Evolutionary conservation across 2,113 vertebrate species (phyloP).

Genomic region (Albula goreensis): DNA sequence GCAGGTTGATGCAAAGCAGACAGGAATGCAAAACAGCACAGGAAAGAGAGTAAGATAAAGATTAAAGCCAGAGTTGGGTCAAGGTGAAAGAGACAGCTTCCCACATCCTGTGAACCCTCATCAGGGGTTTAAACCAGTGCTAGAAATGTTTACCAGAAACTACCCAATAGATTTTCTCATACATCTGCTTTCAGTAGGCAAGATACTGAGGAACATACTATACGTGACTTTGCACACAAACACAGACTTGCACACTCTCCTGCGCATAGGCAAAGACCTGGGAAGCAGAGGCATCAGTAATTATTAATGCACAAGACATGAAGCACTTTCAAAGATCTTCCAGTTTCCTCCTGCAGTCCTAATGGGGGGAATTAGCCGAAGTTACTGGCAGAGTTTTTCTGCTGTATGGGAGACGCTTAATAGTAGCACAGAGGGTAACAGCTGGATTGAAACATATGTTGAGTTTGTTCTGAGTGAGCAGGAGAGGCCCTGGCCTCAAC

Average conservation of each 20-base stretch:
- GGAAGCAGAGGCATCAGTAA: neutral
- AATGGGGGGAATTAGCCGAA: neutral
- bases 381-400: neutral
- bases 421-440: neutral
- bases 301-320: neutral
- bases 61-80: slow-evolving; percentile 5
- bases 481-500: neutral
- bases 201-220: too few species aligned
- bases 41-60: slow-evolving; percentile 29
- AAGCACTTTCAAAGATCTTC: neutral
- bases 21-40: slow-evolving; percentile 22
- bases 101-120: slow-evolving; percentile 14
- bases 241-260: neutral
- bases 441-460: neutral
- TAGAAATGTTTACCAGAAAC: neutral
- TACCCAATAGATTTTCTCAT: neutral
- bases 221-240: neutral
- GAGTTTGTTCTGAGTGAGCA: neutral
- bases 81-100: slow-evolving; percentile 1
- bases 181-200: neutral
- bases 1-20: slow-evolving; percentile 49
- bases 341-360: neutral
- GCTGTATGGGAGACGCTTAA: too few species aligned
- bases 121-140: neutral
- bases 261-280: neutral